These are phyloP conservation scores for Synergus umbraculus DNA, from an alignment of 2,888 invertebrate species.

Conservation along the genomic window DNA sequence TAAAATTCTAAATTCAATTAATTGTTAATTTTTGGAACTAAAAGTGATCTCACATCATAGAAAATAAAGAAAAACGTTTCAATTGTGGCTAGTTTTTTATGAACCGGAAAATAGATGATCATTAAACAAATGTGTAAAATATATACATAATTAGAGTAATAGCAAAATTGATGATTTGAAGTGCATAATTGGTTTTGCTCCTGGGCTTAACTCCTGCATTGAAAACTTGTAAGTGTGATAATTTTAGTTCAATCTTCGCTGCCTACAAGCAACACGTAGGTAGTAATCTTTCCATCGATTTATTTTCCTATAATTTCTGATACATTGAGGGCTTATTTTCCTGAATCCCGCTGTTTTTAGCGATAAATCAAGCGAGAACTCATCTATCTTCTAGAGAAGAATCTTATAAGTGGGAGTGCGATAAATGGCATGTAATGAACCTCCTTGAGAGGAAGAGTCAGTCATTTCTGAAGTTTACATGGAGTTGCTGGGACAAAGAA, in stretches of 20 bases:
- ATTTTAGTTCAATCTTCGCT: constrained; percentile 4
- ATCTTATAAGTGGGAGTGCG: constrained; percentile 21
- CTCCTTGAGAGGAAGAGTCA: constrained; percentile 3
- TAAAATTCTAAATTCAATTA: neutral
- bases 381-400: neutral
- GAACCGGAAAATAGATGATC: neutral
- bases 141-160: neutral
- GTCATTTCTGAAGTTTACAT: constrained; percentile 16
- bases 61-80: too few relatives aligned
- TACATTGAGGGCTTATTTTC: neutral
- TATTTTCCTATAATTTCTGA: neutral
- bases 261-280: neutral
- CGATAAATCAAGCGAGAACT: neutral
- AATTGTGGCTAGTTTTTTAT: neutral
- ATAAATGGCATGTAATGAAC: constrained; percentile 11
- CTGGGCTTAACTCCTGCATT: neutral
- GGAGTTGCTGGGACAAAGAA: constrained; percentile 9
- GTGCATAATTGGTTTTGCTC: neutral
- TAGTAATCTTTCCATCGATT: neutral
- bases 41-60: too few relatives aligned
- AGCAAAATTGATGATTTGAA: neutral
- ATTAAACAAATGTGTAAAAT: neutral
- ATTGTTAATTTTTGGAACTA: neutral
- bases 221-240: neutral
- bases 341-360: neutral